These are phyloP conservation scores for Drosophila rhopaloa DNA, from an alignment of 1,140 invertebrate genomes.

Conservation along the genomic window DNA sequence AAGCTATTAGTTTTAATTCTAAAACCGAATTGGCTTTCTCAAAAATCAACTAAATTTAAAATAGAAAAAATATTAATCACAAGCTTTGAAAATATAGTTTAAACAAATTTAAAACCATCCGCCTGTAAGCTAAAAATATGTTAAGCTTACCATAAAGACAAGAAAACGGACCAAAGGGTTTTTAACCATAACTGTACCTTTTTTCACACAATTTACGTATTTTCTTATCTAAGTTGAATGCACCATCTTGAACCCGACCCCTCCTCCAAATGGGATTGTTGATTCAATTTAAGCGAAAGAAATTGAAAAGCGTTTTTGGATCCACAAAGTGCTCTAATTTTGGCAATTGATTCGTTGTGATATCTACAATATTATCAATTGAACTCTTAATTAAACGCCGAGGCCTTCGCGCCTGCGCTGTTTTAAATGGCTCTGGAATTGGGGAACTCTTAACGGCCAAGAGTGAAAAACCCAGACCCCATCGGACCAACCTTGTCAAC, in stretches of 20 bases:
- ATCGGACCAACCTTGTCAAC: constrained; percentile 33
- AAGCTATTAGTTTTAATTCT: too few relatives aligned
- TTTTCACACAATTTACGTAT: not conserved
- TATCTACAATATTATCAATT: constrained; percentile 31
- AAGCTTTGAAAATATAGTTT: too few relatives aligned
- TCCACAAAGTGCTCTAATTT: constrained; percentile 17
- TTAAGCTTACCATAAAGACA: too few relatives aligned
- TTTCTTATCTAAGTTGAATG: constrained; percentile 40
- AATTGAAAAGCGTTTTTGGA: constrained; percentile 4
- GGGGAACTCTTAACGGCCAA: constrained; percentile 2
- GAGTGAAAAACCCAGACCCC: constrained; percentile 8
- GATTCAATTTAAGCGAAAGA: constrained; percentile 9
- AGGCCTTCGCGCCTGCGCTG: constrained; percentile 24
- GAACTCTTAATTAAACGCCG: constrained; percentile 17
- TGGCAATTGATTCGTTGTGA: constrained; percentile 19
- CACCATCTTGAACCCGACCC: constrained; percentile 27
- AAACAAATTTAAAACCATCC: too few relatives aligned
- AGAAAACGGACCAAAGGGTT: too few relatives aligned
- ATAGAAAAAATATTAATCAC: too few relatives aligned
- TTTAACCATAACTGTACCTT: constrained; percentile 11
- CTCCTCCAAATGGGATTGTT: constrained; percentile 11
- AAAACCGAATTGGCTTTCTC: too few relatives aligned
- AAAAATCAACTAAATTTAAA: too few relatives aligned
- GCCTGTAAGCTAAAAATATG: too few relatives aligned
- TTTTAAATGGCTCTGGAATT: constrained; percentile 1